Evolutionary conservation across 1,140 invertebrate genomes (phyloP).

Genomic region (Argopecten irradians): DNA sequence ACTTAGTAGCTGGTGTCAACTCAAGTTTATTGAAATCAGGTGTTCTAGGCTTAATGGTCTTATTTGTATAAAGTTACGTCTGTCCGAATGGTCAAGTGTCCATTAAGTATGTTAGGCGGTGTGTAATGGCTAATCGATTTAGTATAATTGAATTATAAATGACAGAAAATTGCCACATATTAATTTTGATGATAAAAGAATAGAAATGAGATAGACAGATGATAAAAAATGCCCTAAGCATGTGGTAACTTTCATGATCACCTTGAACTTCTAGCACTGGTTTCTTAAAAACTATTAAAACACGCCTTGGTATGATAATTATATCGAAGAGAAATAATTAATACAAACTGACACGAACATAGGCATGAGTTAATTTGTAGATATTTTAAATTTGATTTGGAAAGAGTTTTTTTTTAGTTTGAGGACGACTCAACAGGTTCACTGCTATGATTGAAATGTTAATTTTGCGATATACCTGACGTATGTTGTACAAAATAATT

Average conservation of each 20-base stretch:
- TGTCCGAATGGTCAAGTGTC: constrained; percentile 3
- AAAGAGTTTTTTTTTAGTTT: too few species aligned
- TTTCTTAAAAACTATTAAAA: too few species aligned
- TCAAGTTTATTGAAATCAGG: constrained; percentile 5
- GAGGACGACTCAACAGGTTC: too few species aligned
- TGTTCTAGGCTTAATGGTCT: not conserved
- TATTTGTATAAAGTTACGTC: constrained; percentile 18
- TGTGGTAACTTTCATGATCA: not conserved
- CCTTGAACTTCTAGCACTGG: too few species aligned
- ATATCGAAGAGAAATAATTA: too few species aligned
- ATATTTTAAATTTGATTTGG: too few species aligned
- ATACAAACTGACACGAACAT: too few species aligned
- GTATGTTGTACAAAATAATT: too few species aligned
- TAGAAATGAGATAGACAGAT: not conserved
- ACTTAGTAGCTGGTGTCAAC: not conserved
- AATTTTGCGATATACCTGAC: too few species aligned
- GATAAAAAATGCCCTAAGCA: not conserved
- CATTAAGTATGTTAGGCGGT: not conserved
- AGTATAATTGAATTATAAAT: constrained; percentile 11
- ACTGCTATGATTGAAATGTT: too few species aligned
- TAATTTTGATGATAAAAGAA: not conserved
- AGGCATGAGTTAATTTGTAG: too few species aligned
- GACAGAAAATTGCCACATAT: not conserved
- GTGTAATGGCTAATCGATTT: constrained; percentile 16
- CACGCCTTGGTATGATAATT: too few species aligned